Evolutionary conservation across 2,888 invertebrate genomes (phyloP), one percentile per base, ranked within the genome.

Genomic region (Diabrotica balteata): DNA sequence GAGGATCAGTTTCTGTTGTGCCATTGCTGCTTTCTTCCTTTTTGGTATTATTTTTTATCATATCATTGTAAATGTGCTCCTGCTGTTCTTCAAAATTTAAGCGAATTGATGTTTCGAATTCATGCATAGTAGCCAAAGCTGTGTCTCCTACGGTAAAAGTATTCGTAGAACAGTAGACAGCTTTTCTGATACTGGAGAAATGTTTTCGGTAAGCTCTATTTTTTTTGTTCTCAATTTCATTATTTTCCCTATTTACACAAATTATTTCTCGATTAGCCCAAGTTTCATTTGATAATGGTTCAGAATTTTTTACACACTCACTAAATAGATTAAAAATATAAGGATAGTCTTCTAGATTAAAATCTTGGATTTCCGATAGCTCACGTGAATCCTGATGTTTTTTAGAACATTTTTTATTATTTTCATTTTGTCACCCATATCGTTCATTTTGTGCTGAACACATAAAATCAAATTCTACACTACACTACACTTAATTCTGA

Each of bases 331-430:
- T 32, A 32, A 46, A 6, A 47, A 58, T 47, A 17, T 11, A 58
- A 46, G 45, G 46, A 58, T 11, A 58, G 4, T 68, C 65, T 44
- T 62, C 61, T 4, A 50, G 17, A 11, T 45, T 43, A 17, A 53
- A 17, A n/a, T 45, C n/a, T 32, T 45, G 10, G 8, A 10, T 47
- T 51, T 65, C 17, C 1, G 11, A 8, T 2, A 62, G 53, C 43
- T 61, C 52, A 1, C 7, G 45, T 1, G 51, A 10, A 42, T 7
- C 9, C 45, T 43, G 8, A 10, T 22, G 8, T 43, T 49, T 4
- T 11, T 44, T 0, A 11, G 17, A 7, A 11, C 10, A 32, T 47
- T 49, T 45, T 44, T 57, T 17, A n/a, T n/a, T n/a, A n/a, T n/a
- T n/a, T n/a, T n/a, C n/a, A n/a, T n/a, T n/a, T n/a, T n/a, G n/a